Conservation (phyloP, 1,140 invertebrate species). For the Schmidtea mediterranea region DNA sequence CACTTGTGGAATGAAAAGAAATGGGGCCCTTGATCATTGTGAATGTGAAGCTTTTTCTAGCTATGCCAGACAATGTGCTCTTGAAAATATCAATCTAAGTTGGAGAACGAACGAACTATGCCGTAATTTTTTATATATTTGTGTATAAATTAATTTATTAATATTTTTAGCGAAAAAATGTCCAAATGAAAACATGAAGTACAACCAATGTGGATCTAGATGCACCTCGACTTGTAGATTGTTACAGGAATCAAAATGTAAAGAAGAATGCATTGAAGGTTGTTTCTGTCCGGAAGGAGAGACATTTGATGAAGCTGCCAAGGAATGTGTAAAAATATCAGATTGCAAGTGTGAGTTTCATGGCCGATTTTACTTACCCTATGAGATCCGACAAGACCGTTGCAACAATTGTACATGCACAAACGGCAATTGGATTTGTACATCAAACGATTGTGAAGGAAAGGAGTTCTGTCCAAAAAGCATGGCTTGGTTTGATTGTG, state of each 20-base stretch:
- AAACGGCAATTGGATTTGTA: not conserved
- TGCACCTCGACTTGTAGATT: slow-evolving; percentile 43
- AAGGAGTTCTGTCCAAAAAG: not conserved
- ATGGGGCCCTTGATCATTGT: slow-evolving; percentile 27
- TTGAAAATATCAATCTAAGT: slow-evolving; percentile 38
- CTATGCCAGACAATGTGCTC: slow-evolving; percentile 49
- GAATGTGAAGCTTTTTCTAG: slow-evolving; percentile 48
- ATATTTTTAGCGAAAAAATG: slow-evolving; percentile 9
- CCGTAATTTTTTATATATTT: slow-evolving; percentile 24
- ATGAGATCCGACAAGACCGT: slow-evolving; percentile 35
- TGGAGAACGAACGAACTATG: slow-evolving; percentile 53
- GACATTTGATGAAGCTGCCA: slow-evolving; percentile 35
- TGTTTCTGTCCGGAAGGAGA: slow-evolving; percentile 53
- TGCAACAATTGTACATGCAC: slow-evolving; percentile 26
- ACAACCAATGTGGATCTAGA: slow-evolving; percentile 46
- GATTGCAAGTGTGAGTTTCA: slow-evolving; percentile 47
- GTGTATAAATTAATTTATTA: slow-evolving; percentile 2
- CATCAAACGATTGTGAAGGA: not conserved
- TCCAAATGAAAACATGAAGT: slow-evolving; percentile 36
- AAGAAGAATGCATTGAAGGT: slow-evolving; percentile 49
- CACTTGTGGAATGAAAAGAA: slow-evolving; percentile 33
- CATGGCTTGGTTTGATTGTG: slow-evolving; percentile 5
- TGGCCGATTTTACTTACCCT: slow-evolving; percentile 41
- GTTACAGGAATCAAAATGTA: slow-evolving; percentile 29
- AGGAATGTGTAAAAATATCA: slow-evolving; percentile 44